Base-by-base conservation (phyloP, 1,140 invertebrate genomes). In the Glossosoma conforme region DNA sequence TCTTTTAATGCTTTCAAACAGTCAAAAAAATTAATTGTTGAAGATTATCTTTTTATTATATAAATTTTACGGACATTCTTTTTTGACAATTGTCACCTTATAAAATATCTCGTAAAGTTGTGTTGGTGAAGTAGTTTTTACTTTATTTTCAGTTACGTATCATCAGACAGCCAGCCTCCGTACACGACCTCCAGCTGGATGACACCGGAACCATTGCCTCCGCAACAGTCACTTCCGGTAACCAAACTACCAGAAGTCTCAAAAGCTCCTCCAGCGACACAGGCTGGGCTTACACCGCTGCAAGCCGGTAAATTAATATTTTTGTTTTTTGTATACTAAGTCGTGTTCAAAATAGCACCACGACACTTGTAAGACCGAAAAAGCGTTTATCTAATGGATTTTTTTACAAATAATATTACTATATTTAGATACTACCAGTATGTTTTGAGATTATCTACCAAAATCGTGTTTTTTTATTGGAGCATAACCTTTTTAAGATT, bases 221-320 rank as follows among this genome's bases (percentile, higher is more conserved):
- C 43, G 3, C 54, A 28, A 30, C 43, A n/a, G 41, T 18, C 17
- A n/a, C 33, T 19, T 35, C 32, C 2, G 14, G 25, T 21, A 42
- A 19, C 10, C 42, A 28, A 15, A 28, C 42, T 15, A n/a, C 21
- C 41, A 3, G 50, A 50, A 45, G 49, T 57, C 11, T n/a, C 70
- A 66, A 60, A 67, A 70, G 64, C 63, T 68, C 49, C 65, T 59
- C 58, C 60, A 56, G 43, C 76, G 75, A 58, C 78, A 79, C 63
- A 80, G 80, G 66, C 67, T 76, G 56, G 74, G 72, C 33, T 75
- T 73, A 74, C 54, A 61, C 63, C 44, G 56, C 21, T 49, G 11
- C 24, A 28, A 41, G 46, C 46, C n/a, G 46, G 46, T 49, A 11
- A 47, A 22, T 8, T 17, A 0, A 13, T n/a, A n/a, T n/a, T n/a